Evolutionary conservation across 2,888 invertebrate species (phyloP), one percentile per base, ranked within the genome.

Genomic region (Cosmia trapezina): DNA sequence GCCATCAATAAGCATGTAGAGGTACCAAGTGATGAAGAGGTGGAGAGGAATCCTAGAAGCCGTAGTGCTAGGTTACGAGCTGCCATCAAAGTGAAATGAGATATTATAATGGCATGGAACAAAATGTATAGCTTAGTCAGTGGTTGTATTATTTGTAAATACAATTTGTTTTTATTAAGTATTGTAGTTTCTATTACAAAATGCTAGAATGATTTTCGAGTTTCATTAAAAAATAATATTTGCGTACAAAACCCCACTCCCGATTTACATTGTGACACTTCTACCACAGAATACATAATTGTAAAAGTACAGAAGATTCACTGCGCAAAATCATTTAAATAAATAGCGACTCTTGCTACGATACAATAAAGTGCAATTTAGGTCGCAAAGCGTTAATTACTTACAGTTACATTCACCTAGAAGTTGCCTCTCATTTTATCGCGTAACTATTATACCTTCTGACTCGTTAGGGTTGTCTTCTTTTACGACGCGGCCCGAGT

Each of bases 51-150:
- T 95, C 98, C 99, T 41, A 96, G 99, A 89, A 97, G 98, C 89
- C 96, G 99, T 86, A 99, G 99, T 69, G 99, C 99, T 0, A 98
- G 98, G 91, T 94, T 99, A 77, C 95, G 99, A 89, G 98, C 98
- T 75, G 98, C 98, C 60, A 94, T 97, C 56, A 99, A 98, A 96
- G 89, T 98, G 33, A 96, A 96, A 89, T 97, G 93, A 85, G 53
- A 74, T 76, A 74, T 33, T n/a, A n/a, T n/a, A 19, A 22, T 11
- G 11, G 12, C 6, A 37, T 53, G 33, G 12, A 53, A 59, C 5
- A 53, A 51, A 62, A 54, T 56, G 51, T 53, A 49, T 64, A 74
- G 62, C 1, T 17, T 73, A 83, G 61, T 68, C n/a, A 49, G 53
- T 47, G 33, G 43, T 69, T 86, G 70, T 78, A 75, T 65, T 54